Base-by-base conservation (phyloP, 2,113 vertebrate genomes). In the Sardina pilchardus region DNA sequence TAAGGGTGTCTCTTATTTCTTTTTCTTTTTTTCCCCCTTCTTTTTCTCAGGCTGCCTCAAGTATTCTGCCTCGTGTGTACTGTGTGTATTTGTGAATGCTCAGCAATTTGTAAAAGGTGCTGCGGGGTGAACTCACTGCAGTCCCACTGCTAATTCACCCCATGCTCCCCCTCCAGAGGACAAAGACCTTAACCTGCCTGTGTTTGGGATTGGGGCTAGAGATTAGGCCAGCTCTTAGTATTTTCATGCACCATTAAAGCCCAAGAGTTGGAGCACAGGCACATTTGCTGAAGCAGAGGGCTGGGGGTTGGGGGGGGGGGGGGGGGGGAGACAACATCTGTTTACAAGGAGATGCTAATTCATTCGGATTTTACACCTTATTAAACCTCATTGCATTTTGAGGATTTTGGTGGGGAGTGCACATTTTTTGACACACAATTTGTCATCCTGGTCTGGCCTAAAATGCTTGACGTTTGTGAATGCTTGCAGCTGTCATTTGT, bases 301-400 rank as follows among this genome's bases (percentile, higher is more conserved):
- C 12, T 36, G 12, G 12, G 19, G 53, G 19, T 14, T 12, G 16
- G 48, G 83, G 53, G 34, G 48, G 48, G 19, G 34, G 48, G 48
- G 19, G 6, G 21, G 21, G 63, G 9, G 4, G 19, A 56, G 71
- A 47, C 84, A 83, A 34, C 50, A 83, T 80, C 82, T 81, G 82
- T 85, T 82, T 86, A 81, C 84, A 48, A 81, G 83, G 30, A 48
- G 34, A 85, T 59, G 84, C 44, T 81, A 67, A 85, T 81, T 50
- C 43, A 81, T 71, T 78, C 47, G 9, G 24, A 85, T 81, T 85
- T 50, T 85, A 85, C 45, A 48, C 71, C 45, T 78, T 80, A 78
- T 85, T 47, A 81, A 85, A 81, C 78, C n/a, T 12, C 43, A 80
- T 75, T 53, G 48, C 84, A 67, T 63, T 85, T 82, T 30, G 50